A percentile compares a stretch with the other conserved stretches of the same genome.
Conservation (phyloP, 2,888 invertebrate genomes). For the Amaurobius ferox region DNA sequence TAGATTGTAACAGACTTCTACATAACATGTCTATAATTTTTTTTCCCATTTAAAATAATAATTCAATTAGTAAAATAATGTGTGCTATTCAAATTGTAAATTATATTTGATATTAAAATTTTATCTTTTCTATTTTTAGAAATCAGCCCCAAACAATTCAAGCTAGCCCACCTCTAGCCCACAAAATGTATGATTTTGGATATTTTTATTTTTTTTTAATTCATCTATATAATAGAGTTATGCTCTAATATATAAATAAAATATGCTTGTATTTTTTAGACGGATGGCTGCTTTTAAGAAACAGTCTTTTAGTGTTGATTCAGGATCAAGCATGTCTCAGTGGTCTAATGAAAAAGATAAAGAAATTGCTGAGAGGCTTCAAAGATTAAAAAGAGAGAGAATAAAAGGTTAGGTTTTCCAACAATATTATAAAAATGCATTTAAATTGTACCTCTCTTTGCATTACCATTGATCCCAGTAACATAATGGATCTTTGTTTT, state of each 20-base stretch:
- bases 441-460: no score
- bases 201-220: background rate
- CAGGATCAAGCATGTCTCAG: constrained; percentile 17
- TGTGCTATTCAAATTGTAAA: background rate
- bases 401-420: constrained; percentile 29
- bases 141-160: background rate
- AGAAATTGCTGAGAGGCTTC: constrained; percentile 55
- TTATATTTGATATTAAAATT: background rate
- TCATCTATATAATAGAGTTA: background rate
- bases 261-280: constrained; percentile 13
- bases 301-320: constrained; percentile 56
- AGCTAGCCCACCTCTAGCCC: constrained; percentile 56
- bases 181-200: constrained; percentile 39
- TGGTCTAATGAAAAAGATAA: constrained; percentile 53
- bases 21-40: no score
- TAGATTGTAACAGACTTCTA: no score
- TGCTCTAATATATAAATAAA: background rate
- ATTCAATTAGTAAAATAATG: background rate
- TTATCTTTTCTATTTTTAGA: constrained; percentile 13
- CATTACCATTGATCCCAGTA: no score
- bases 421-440: no score
- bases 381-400: constrained; percentile 52
- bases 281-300: constrained; percentile 49
- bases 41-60: background rate
- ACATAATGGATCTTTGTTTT: no score